Evolutionary conservation across 1,140 invertebrate genomes (phyloP).

Genomic region (Pseudomyrmex flavicornis): DNA sequence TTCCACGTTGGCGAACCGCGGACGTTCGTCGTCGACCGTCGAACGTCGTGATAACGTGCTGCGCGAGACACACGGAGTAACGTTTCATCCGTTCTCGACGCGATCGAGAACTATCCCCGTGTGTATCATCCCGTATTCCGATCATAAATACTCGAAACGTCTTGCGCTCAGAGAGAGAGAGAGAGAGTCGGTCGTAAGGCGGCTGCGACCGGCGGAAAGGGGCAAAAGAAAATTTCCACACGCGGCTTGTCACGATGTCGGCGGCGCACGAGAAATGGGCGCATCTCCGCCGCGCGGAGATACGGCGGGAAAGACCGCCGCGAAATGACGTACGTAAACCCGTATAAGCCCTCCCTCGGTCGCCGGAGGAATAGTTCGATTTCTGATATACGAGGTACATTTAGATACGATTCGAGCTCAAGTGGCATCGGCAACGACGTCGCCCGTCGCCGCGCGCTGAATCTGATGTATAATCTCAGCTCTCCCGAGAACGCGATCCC

Average conservation of each 20-base stretch:
- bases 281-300: constrained; percentile 54
- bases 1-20: neutral
- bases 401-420: constrained; percentile 71
- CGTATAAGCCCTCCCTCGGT: neutral
- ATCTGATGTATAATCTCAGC: constrained; percentile 71
- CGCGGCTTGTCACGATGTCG: constrained; percentile 61
- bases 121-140: constrained; percentile 48
- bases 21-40: neutral
- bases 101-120: neutral
- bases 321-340: constrained; percentile 69
- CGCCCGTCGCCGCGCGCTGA: constrained; percentile 41
- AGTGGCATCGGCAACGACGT: constrained; percentile 63
- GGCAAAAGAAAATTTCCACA: constrained; percentile 63
- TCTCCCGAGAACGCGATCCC: neutral
- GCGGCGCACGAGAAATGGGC: constrained; percentile 48
- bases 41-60: constrained; percentile 32
- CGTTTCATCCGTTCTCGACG: constrained; percentile 50
- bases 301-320: constrained; percentile 42
- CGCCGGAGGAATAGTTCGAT: constrained; percentile 65
- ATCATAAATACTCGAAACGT: constrained; percentile 61
- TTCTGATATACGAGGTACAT: constrained; percentile 74
- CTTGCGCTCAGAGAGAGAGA: neutral
- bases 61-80: neutral
- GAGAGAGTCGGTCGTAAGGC: neutral
- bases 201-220: neutral